Base-by-base conservation (phyloP, 2,888 invertebrate species). In the Urechis unicinctus region DNA sequence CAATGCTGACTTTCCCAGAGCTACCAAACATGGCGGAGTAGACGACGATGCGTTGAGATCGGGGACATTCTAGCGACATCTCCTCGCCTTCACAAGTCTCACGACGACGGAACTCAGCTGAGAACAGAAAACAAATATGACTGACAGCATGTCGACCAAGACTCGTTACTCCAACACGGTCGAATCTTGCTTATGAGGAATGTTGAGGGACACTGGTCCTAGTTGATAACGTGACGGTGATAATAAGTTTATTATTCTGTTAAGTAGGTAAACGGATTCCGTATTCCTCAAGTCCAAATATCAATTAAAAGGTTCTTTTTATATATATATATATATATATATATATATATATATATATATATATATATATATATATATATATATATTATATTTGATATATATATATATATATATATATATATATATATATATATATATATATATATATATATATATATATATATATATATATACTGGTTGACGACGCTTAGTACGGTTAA, bases 71-170 rank as follows among this genome's bases (percentile, higher is more conserved):
- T 72, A 96, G 83, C 74, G 88, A 87, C 72, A 94, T 85, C 68
- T 88, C 85, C 72, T 92, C 89, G 75, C 91, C 90, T 78, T 93
- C 89, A 80, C 95, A 96, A 62, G 91, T 91, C 71, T 91, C 87
- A 83, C 91, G 89, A 78, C 91, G 92, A 62, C 90, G 85, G 81
- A 95, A 95, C 78, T 92, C 91, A 79, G 90, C 94, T 94, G 85
- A 17, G 36, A 17, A 36, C 9, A 13, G 17, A 36, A 9, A 36
- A 36, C 36, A n/a, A n/a, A n/a, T n/a, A n/a, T n/a, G n/a, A n/a
- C n/a, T n/a, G n/a, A n/a, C n/a, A n/a, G n/a, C n/a, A n/a, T n/a
- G n/a, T n/a, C n/a, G n/a, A n/a, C n/a, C n/a, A n/a, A n/a, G n/a
- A n/a, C n/a, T n/a, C n/a, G n/a, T n/a, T n/a, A n/a, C n/a, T n/a